phyloP scores from a whole-genome alignment of 2,888 invertebrate species.

The Heliconius ismenius region DNA sequence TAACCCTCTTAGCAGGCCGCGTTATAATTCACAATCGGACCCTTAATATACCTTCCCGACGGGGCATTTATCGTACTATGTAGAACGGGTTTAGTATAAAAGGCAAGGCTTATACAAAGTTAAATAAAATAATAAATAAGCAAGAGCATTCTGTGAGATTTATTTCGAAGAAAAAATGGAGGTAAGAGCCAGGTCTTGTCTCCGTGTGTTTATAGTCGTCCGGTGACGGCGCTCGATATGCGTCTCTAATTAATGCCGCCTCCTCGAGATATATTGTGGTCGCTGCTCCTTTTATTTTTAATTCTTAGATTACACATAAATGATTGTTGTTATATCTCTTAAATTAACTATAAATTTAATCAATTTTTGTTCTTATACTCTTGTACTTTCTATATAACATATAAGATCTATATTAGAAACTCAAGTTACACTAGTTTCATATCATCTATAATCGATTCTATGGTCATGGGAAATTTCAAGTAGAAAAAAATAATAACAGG shows the following conservation, averaged over 20 bases:
- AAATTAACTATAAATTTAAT: conserved; percentile 35
- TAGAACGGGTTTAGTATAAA: conserved; percentile 75
- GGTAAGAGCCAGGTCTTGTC: conserved; percentile 74
- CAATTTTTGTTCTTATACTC: background rate
- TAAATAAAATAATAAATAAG: conserved; percentile 81
- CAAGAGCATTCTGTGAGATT: conserved; percentile 75
- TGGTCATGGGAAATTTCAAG: conserved; percentile 55
- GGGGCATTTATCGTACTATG: conserved; percentile 75
- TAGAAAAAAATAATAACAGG: conserved; percentile 55
- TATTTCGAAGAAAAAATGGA: conserved; percentile 77
- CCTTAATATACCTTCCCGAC: conserved; percentile 68
- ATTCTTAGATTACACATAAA: conserved; percentile 48
- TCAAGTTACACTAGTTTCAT: background rate
- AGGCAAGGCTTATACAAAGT: conserved; percentile 68
- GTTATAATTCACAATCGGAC: conserved; percentile 73
- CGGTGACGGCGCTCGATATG: conserved; percentile 70
- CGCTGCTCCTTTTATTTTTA: conserved; percentile 55
- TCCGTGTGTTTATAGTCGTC: conserved; percentile 71
- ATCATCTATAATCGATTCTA: conserved; percentile 33
- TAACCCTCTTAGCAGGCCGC: conserved; percentile 71
- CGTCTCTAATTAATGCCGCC: conserved; percentile 73
- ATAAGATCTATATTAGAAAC: background rate
- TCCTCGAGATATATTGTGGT: conserved; percentile 62
- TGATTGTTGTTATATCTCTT: conserved; percentile 46
- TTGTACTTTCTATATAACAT: background rate